Base-by-base conservation (phyloP, 2,797 vertebrate genomes). In the Chrosomus eos region DNA sequence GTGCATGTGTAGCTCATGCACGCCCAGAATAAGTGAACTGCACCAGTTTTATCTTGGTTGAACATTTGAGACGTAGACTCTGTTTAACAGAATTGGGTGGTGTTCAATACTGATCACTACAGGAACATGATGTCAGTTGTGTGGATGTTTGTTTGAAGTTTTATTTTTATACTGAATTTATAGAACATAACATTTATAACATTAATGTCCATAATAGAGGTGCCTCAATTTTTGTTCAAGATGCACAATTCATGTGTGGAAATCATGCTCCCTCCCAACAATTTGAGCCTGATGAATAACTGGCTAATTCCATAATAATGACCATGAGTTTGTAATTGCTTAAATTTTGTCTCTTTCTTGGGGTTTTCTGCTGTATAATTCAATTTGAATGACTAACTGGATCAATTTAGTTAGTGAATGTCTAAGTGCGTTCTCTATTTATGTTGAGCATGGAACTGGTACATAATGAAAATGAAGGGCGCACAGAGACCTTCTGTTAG, bases 401-500 rank as follows among this genome's bases (percentile, higher is more conserved):
- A 28, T 13, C 38, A 19, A 10, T 81, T 58, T 60, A 10, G 26
- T 26, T 0, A 64, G 5, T 33, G 33, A n/a, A 62, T 45, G 36
- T 7, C 55, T 45, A 6, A 73, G 28, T 58, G 23, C 28, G 7
- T 72, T 81, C 23, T n/a, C 66, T 62, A 11, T 48, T 82, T 36
- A 64, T 26, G 36, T 60, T 18, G 43, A 23, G 58, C 23, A 13
- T 55, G 70, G 40, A 71, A 26, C 26, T 67, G 23, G 23, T 76
- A 74, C 18, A 13, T 80, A 84, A 75, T 74, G 55, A 76, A 68
- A 68, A 68, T 31, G 7, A 83, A 60, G 9, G 2, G 16, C 28
- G 58, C 82, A 87, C 87, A 90, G 77, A 83, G 86, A 80, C 38
- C 53, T 75, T 88, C 80, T 88, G 76, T 86, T 87, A 38, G 74